phyloP scores from a whole-genome alignment of 2,888 invertebrate genomes.

The Drosophila greeni region DNA sequence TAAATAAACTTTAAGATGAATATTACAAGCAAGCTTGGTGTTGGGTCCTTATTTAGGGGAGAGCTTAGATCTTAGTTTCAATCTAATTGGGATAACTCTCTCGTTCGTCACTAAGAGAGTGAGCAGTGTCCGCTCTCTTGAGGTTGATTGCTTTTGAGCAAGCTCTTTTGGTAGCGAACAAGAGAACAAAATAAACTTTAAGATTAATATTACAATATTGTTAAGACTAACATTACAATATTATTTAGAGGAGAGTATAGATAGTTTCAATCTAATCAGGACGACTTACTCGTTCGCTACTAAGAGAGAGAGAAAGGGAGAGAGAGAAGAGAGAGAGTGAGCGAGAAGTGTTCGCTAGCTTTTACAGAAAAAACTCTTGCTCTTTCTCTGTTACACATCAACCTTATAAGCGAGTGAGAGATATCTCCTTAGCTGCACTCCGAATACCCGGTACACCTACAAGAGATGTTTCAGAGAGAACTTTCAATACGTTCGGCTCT shows the following conservation, averaged over 20 bases:
- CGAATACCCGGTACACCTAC: neutral
- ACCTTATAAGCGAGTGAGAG: neutral
- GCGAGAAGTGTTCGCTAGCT: neutral
- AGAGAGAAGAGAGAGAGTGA: neutral
- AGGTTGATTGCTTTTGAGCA: too few relatives aligned
- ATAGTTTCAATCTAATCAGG: neutral
- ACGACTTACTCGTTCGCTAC: neutral
- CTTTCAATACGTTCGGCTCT: neutral
- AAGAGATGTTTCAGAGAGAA: neutral
- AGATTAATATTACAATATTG: neutral
- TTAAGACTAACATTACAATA: neutral
- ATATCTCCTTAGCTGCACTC: neutral
- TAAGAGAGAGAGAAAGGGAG: neutral
- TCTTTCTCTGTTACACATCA: neutral
- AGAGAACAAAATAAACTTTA: neutral
- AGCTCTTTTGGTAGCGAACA: neutral
- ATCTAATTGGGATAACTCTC: neutral
- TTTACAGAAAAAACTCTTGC: neutral
- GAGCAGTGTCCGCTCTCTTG: neutral
- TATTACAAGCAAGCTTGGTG: neutral
- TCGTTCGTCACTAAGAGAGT: neutral
- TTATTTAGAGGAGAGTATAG: neutral
- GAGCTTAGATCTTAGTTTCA: too few relatives aligned
- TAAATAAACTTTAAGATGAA: constrained; percentile 21
- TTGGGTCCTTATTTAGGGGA: too few relatives aligned